Base-by-base conservation (phyloP, 1,140 invertebrate species). In the Philaenus spumarius region DNA sequence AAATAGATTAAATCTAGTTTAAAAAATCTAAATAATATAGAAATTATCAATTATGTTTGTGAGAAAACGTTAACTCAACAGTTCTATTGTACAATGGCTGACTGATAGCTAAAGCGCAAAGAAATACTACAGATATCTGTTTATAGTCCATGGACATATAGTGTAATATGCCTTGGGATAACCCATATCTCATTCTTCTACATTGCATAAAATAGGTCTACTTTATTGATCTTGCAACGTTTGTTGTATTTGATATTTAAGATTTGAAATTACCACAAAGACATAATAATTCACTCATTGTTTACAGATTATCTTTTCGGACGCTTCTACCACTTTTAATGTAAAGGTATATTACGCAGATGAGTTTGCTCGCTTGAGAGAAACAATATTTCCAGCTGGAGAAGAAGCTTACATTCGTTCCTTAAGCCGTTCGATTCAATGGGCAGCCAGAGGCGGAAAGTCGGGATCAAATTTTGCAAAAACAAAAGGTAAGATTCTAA, bases 401-500 rank as follows among this genome's bases (percentile, higher is more conserved):
- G 87, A 90, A 64, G 84, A 86, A 20, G 79, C 80, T 0, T 89
- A 84, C 65, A 83, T 88, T 1, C 78, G 94, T 6, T 98, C 95
- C 22, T 74, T 99, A 30, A 85, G 90, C 34, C 78, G 88, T 53
- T 98, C 94, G 71, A 82, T 92, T 19, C 85, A 87, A 34, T 99
- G 97, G 97, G 86, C 91, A 23, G 94, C 96, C 0, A 79, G 86
- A 58, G 97, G 95, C 40, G 96, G 97, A 12, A 99, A 99, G 75
- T 97, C 94, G 11, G 95, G 96, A 1, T 96, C 93, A 22, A 82
- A 85, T 11, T 99, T 99, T 75, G 92, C 89, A 68, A 98, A 98
- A 79, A 98, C 93, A 15, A 77, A 84, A 72, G 89, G 89, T 89
- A 73, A n/a, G n/a, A n/a, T n/a, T n/a, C n/a, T n/a, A n/a, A n/a